Conservation (phyloP, 23 tunicate genomes). For the Botrylloides violaceus region DNA sequence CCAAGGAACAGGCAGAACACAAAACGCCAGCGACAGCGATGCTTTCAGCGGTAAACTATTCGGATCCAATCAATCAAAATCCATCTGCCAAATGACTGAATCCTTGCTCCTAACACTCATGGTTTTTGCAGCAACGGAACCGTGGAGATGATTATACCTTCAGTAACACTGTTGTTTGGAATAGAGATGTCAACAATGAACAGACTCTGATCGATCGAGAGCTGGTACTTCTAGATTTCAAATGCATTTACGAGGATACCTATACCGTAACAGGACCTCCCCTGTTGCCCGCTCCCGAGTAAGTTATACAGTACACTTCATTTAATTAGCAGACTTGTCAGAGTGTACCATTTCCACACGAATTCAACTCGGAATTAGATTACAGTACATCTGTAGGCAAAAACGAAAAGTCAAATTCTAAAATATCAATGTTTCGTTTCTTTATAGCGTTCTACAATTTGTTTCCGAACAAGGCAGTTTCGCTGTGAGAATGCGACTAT, state of each 20-base stretch:
- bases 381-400: too few relatives aligned
- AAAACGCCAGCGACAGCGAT: too few relatives aligned
- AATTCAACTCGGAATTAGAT: too few relatives aligned
- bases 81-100: too few relatives aligned
- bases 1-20: too few relatives aligned
- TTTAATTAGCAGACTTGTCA: too few relatives aligned
- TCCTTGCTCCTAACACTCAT: not conserved
- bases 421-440: not conserved
- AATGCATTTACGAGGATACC: conserved; percentile 93
- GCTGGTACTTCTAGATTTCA: conserved; percentile 82
- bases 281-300: conserved; percentile 60
- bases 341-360: too few relatives aligned
- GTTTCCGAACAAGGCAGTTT: conserved; percentile 72
- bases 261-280: conserved; percentile 77
- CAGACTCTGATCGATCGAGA: conserved; percentile 85
- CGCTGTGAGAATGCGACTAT: conserved; percentile 79
- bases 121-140: conserved; percentile 47
- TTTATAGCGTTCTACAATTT: conserved; percentile 65
- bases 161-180: conserved; percentile 98
- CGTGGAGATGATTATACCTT: conserved; percentile 95
- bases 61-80: too few relatives aligned
- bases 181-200: conserved; percentile 63
- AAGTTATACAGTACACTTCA: not conserved
- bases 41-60: too few relatives aligned
- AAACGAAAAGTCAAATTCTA: too few relatives aligned